Percentiles rank a stretch among this genome's conserved stretches.
phyloP scores from a whole-genome alignment of 2,113 vertebrate genomes.

The Hippotragus niger region DNA sequence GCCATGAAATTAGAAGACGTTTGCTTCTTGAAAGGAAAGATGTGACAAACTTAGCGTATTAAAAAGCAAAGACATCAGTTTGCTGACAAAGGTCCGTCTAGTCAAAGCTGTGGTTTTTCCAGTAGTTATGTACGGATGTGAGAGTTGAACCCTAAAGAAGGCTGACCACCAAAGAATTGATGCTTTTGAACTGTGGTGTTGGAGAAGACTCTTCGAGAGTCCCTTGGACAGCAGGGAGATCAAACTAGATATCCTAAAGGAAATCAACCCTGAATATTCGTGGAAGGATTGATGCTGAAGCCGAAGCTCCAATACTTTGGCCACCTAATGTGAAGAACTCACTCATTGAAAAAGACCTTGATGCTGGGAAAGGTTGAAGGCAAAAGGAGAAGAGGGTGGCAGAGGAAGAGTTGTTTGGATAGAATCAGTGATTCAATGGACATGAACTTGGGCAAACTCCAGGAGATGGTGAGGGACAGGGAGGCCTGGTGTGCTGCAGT shows the following conservation, averaged over 20 bases:
- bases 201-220: neutral
- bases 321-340: neutral
- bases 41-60: neutral
- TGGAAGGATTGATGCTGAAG: neutral
- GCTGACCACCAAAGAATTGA: neutral
- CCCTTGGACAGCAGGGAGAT: neutral
- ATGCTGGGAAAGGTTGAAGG: neutral
- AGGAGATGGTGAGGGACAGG: neutral
- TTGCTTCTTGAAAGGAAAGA: neutral
- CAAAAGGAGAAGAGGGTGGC: neutral
- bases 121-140: neutral
- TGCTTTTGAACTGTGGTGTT: neutral
- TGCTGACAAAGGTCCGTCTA: neutral
- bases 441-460: neutral
- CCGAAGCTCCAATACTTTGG: neutral
- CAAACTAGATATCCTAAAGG: neutral
- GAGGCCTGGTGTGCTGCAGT: neutral
- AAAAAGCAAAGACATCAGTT: neutral
- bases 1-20: neutral
- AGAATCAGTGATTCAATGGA: neutral
- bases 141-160: neutral
- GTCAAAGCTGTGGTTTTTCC: neutral
- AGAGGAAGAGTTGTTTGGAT: neutral
- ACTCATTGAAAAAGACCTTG: neutral
- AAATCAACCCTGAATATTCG: neutral